Conservation (phyloP, 2,888 invertebrate species). For the Parthenolecanium corni region DNA sequence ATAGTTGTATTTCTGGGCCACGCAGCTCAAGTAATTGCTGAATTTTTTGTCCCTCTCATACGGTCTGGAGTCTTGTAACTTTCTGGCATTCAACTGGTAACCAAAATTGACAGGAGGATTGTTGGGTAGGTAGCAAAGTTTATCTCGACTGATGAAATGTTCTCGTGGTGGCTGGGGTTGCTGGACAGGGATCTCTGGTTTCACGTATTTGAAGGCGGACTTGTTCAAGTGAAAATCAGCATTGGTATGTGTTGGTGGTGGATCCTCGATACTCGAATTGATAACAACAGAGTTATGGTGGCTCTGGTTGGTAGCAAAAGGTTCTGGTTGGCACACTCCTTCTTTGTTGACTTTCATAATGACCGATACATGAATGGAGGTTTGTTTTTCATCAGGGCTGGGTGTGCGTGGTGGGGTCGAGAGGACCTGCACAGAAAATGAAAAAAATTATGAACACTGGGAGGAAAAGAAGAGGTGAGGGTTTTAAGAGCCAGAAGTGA, state of each 20-base stretch:
- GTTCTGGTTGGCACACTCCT: conserved; percentile 50
- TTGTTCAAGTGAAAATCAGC: no score
- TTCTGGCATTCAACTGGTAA: not conserved
- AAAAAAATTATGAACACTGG: not conserved
- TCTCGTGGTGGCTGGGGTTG: not conserved
- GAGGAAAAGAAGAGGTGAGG: not conserved
- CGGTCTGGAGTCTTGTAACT: not conserved
- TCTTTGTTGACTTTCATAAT: conserved; percentile 77
- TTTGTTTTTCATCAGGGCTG: conserved; percentile 40
- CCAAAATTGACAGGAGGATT: not conserved
- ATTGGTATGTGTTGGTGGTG: not conserved
- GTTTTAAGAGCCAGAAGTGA: not conserved
- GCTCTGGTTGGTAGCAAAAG: conserved; percentile 29
- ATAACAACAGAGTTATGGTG: not conserved
- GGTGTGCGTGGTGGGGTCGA: conserved; percentile 44
- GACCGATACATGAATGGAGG: conserved; percentile 51
- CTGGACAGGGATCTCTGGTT: not conserved
- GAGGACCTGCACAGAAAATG: not conserved
- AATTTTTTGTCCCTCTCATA: conserved; percentile 16
- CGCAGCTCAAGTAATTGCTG: conserved; percentile 17
- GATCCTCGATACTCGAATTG: not conserved
- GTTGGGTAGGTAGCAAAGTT: not conserved
- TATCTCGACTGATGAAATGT: not conserved
- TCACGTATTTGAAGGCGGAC: not conserved
- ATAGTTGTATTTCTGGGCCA: conserved; percentile 17